These are phyloP conservation scores for Gymnogyps californianus DNA, from an alignment of 2,113 vertebrate genomes.

Conservation along the genomic window DNA sequence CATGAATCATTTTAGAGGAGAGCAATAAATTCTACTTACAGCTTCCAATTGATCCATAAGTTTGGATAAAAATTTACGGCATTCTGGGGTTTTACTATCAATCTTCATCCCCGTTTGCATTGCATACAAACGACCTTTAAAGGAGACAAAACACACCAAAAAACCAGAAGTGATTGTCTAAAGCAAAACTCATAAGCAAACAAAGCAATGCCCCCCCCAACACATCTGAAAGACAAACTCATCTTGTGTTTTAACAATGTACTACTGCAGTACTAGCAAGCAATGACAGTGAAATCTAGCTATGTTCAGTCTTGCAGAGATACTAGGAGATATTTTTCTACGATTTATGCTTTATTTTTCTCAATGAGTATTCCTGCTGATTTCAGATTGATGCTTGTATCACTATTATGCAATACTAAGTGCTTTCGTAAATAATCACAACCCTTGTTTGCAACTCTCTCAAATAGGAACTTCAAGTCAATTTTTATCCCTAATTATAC, in stretches of 20 bases:
- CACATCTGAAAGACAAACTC: not conserved
- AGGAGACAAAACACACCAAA: slow-evolving; percentile 8
- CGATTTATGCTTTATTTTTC: not conserved
- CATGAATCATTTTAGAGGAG: not conserved
- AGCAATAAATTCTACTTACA: slow-evolving; percentile 77
- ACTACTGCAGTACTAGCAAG: not conserved
- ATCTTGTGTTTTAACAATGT: not conserved
- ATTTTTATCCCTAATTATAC: not conserved
- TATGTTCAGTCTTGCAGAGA: not conserved
- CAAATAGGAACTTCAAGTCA: not conserved
- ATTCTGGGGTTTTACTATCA: slow-evolving; percentile 95
- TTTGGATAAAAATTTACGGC: slow-evolving; percentile 91
- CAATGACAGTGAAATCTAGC: not conserved
- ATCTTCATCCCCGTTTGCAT: slow-evolving; percentile 98
- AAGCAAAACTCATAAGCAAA: not conserved
- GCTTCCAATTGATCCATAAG: slow-evolving; percentile 96
- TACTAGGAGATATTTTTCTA: not conserved
- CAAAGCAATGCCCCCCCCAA: not conserved
- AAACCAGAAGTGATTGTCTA: not conserved
- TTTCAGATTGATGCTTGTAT: not conserved
- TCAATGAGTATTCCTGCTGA: not conserved
- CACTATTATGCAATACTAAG: not conserved
- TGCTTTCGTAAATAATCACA: not conserved
- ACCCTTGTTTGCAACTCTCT: not conserved
- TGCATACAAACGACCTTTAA: slow-evolving; percentile 90